These are phyloP conservation scores for Malthinus flaveolus DNA, from an alignment of 2,888 invertebrate genomes.

Conservation along the genomic window DNA sequence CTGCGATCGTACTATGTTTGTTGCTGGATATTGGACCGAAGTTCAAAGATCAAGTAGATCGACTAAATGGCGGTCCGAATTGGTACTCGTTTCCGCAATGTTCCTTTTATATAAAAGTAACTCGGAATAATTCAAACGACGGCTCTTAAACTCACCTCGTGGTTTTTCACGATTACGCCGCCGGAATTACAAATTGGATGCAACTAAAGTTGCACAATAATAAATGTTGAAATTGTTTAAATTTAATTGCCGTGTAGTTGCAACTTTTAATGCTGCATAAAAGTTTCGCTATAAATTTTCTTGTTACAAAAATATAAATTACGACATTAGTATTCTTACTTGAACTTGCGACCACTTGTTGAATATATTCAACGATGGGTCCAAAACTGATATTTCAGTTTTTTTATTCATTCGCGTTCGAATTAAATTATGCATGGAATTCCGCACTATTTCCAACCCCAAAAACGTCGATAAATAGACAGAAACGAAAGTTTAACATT, in stretches of 20 bases:
- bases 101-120: slow-evolving; percentile 25
- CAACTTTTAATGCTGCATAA: neutral
- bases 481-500: too few relatives aligned
- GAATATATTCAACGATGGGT: neutral
- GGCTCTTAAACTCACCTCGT: slow-evolving; percentile 5
- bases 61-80: slow-evolving; percentile 29
- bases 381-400: too few relatives aligned
- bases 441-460: too few relatives aligned
- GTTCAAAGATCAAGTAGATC: slow-evolving; percentile 32
- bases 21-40: slow-evolving; percentile 20
- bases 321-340: slow-evolving; percentile 3
- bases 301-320: slow-evolving; percentile 1
- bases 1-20: slow-evolving; percentile 19
- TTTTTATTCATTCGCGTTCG: too few relatives aligned
- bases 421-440: too few relatives aligned
- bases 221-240: slow-evolving; percentile 1
- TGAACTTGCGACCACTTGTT: slow-evolving; percentile 2
- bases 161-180: neutral
- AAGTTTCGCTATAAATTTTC: slow-evolving; percentile 5
- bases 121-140: slow-evolving; percentile 29
- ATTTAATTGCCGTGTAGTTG: neutral
- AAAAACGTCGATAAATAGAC: too few relatives aligned
- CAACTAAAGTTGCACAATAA: neutral
- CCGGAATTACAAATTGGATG: neutral
- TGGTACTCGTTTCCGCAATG: slow-evolving; percentile 21